Percentiles rank a stretch among this genome's conserved stretches.
These are phyloP conservation scores for Branchellion lobata DNA, from an alignment of 2,888 invertebrate species.

Conservation along the genomic window DNA sequence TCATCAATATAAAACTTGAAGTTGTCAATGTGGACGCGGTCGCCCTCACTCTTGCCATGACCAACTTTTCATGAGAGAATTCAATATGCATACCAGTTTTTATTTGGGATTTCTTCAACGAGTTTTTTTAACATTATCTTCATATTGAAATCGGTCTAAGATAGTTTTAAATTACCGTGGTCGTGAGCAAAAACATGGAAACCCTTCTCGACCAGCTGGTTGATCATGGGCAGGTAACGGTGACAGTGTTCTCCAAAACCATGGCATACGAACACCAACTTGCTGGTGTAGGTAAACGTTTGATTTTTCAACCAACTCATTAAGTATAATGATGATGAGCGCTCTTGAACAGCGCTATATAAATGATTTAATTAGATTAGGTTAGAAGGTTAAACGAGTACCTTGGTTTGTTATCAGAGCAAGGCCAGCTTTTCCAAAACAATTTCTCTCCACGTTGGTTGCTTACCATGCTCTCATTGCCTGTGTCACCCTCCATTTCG, in stretches of 20 bases:
- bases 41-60: slow-evolving; percentile 63
- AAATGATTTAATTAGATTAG: too few species aligned
- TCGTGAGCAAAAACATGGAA: slow-evolving; percentile 58
- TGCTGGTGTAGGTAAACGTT: slow-evolving; percentile 53
- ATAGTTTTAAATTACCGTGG: slow-evolving; percentile 54
- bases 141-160: too few species aligned
- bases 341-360: too few species aligned
- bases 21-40: slow-evolving; percentile 57
- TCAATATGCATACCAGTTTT: background rate
- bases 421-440: slow-evolving; percentile 6
- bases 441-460: background rate
- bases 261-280: slow-evolving; percentile 57
- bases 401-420: background rate
- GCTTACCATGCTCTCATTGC: background rate
- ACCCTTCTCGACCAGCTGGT: slow-evolving; percentile 53
- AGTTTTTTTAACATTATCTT: too few species aligned
- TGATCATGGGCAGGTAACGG: slow-evolving; percentile 55
- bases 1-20: slow-evolving; percentile 60
- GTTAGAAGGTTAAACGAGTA: too few species aligned
- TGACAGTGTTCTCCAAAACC: slow-evolving; percentile 58
- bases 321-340: background rate
- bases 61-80: slow-evolving; percentile 57
- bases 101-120: too few species aligned
- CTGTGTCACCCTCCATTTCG: background rate
- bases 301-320: background rate